These are phyloP conservation scores for Ptychoptera contaminata DNA, from an alignment of 2,888 invertebrate genomes.

Conservation along the genomic window DNA sequence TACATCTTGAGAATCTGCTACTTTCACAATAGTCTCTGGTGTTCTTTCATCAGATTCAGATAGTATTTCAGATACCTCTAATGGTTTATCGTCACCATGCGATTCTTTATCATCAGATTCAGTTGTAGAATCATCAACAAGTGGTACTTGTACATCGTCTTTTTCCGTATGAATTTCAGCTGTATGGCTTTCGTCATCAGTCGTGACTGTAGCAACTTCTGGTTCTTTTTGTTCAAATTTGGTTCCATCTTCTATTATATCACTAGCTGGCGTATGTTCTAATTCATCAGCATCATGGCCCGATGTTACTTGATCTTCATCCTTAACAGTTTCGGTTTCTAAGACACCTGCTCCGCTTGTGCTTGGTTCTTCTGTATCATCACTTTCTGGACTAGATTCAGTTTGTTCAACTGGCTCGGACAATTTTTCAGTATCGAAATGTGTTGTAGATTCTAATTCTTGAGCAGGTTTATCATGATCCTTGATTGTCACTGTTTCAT, in stretches of 20 bases:
- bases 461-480: constrained; percentile 6
- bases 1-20: constrained; percentile 4
- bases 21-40: constrained; percentile 1
- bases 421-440: constrained; percentile 1
- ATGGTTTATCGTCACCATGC: background rate
- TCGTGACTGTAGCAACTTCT: constrained; percentile 1
- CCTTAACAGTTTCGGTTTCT: constrained; percentile 4
- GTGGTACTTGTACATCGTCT: constrained; percentile 4
- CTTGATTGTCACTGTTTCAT: too few relatives aligned
- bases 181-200: constrained; percentile 5
- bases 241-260: background rate
- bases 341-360: constrained; percentile 3
- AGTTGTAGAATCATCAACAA: constrained; percentile 1
- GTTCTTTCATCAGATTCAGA: background rate
- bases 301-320: constrained; percentile 3
- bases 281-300: background rate
- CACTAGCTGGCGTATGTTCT: background rate
- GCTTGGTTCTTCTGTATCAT: constrained; percentile 7
- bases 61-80: background rate
- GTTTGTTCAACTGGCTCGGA: background rate
- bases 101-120: background rate
- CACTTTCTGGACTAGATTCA: background rate
- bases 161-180: constrained; percentile 7
- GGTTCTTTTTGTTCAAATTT: background rate
- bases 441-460: constrained; percentile 6